These are phyloP conservation scores for Heliconius ethilla DNA, from an alignment of 2,888 invertebrate genomes.

Conservation along the genomic window DNA sequence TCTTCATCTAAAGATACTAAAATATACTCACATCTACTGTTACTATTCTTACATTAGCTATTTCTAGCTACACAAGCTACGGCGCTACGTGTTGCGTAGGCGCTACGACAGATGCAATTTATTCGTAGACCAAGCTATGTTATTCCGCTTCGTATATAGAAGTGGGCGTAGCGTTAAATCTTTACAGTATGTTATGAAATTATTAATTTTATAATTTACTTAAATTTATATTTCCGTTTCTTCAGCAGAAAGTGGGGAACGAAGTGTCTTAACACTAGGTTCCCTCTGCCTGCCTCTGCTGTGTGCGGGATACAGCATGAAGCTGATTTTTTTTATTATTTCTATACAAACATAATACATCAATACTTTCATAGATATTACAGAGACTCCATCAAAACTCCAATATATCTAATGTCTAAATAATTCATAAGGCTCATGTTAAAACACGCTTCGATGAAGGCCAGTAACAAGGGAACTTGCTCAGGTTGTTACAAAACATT, in stretches of 20 bases:
- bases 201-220: too few species aligned
- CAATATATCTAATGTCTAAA: conserved; percentile 20
- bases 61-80: conserved; percentile 20
- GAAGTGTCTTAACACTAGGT: too few species aligned
- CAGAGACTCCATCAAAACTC: conserved; percentile 17
- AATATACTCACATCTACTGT: background rate
- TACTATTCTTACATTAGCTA: background rate
- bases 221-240: too few species aligned
- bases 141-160: conserved; percentile 5
- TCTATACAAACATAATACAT: background rate
- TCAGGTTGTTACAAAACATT: conserved; percentile 45
- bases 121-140: conserved; percentile 24
- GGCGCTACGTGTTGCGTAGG: conserved; percentile 25
- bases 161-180: conserved; percentile 22
- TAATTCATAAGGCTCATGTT: conserved; percentile 35
- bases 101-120: conserved; percentile 30
- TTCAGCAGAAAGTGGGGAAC: too few species aligned
- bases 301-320: too few species aligned
- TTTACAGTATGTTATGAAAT: background rate
- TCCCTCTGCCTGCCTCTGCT: too few species aligned
- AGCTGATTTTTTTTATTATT: too few species aligned
- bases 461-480: conserved; percentile 42
- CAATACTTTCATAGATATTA: background rate
- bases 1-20: background rate
- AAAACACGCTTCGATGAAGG: conserved; percentile 37